These are phyloP conservation scores for Lontra canadensis DNA, from an alignment of 2,113 vertebrate species.

Conservation along the genomic window DNA sequence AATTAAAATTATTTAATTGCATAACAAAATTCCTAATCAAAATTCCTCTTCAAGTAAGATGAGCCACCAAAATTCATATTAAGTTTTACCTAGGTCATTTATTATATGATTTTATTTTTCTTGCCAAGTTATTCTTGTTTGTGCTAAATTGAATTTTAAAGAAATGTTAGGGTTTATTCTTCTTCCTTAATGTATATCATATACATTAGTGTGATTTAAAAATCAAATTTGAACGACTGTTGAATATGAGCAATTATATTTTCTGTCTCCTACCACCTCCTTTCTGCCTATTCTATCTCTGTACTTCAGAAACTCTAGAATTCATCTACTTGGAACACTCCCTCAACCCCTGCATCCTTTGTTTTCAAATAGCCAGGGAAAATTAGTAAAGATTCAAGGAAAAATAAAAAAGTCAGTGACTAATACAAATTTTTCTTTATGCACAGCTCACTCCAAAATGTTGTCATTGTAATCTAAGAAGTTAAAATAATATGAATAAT, in stretches of 20 bases:
- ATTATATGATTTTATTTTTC: slow-evolving; percentile 41
- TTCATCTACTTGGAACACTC: neutral
- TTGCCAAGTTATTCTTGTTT: neutral
- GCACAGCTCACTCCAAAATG: neutral
- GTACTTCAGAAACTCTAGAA: neutral
- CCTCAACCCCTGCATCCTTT: neutral
- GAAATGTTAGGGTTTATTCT: neutral
- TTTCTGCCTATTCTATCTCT: neutral
- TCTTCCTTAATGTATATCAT: slow-evolving; percentile 22
- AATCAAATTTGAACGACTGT: neutral
- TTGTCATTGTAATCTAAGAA: slow-evolving; percentile 45
- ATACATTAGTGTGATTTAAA: slow-evolving; percentile 33
- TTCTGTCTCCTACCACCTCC: neutral
- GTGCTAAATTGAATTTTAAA: neutral
- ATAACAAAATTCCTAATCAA: neutral
- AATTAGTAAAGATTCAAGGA: neutral
- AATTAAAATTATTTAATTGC: slow-evolving; percentile 3
- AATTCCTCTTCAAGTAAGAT: neutral
- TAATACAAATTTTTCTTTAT: slow-evolving; percentile 47
- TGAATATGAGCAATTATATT: slow-evolving; percentile 9
- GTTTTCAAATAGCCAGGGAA: slow-evolving; percentile 7
- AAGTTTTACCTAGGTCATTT: slow-evolving; percentile 7
- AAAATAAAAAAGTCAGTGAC: neutral
- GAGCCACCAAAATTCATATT: neutral
- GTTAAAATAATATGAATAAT: slow-evolving; percentile 54